These are phyloP conservation scores for Bothrops jararaca DNA, from an alignment of 2,113 vertebrate genomes.

Conservation along the genomic window DNA sequence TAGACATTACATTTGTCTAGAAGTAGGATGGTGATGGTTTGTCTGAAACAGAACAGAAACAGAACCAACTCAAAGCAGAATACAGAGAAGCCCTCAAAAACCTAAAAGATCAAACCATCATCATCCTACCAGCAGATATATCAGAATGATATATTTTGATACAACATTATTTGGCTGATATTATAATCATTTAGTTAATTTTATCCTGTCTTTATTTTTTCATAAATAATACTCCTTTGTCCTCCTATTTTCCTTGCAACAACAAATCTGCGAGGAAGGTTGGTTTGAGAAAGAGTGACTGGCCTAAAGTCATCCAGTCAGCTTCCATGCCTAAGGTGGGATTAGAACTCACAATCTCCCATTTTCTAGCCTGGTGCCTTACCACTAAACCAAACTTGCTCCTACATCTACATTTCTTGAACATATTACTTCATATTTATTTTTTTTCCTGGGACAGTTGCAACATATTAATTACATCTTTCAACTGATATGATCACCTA, in stretches of 20 bases:
- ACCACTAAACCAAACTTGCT: neutral
- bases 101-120: neutral
- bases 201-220: neutral
- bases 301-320: neutral
- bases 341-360: neutral
- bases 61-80: neutral
- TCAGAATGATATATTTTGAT: neutral
- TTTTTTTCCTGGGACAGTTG: neutral
- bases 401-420: neutral
- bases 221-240: neutral
- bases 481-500: slow-evolving; percentile 46
- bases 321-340: neutral
- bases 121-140: neutral
- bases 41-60: neutral
- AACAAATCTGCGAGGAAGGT: neutral
- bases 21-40: neutral
- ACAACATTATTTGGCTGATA: neutral
- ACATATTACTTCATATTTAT: neutral
- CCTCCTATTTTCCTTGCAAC: neutral
- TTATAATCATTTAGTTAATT: neutral
- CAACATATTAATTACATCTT: neutral
- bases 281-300: neutral
- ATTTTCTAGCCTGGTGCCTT: neutral
- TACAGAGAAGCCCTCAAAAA: neutral
- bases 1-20: neutral